Percentiles rank a stretch among this genome's conserved stretches.
phyloP scores from a whole-genome alignment of 2,113 vertebrate species.

The Semnornis frantzii region DNA sequence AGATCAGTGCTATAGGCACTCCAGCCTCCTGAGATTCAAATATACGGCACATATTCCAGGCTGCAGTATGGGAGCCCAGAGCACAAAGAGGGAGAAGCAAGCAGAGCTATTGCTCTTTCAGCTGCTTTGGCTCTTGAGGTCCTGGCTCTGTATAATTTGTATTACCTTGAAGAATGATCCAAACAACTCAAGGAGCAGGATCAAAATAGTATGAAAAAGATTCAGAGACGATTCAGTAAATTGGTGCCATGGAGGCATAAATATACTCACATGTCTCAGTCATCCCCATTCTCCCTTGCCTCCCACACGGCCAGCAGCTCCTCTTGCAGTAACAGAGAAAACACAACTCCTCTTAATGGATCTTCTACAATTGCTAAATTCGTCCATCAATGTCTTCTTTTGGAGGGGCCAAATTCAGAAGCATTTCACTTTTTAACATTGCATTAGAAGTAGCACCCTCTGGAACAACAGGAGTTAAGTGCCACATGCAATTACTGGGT shows the following conservation, averaged over 20 bases:
- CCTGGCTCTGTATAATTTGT: neutral
- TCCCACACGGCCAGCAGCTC: neutral
- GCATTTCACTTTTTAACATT: neutral
- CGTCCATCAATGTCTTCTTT: neutral
- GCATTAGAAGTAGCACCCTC: neutral
- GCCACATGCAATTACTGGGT: neutral
- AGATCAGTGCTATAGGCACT: neutral
- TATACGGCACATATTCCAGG: neutral
- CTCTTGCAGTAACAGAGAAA: neutral
- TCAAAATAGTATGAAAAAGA: neutral
- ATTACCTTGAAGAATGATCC: neutral
- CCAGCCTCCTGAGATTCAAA: neutral
- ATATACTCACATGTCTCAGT: neutral
- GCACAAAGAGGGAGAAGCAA: neutral
- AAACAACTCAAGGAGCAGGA: neutral
- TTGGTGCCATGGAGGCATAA: neutral
- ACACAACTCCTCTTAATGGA: neutral
- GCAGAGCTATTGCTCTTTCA: neutral
- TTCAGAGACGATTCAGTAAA: neutral
- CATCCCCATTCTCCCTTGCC: neutral
- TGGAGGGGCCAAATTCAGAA: neutral
- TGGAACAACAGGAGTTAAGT: neutral
- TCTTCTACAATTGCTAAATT: neutral
- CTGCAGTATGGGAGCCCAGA: neutral
- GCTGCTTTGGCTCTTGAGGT: neutral